Evolutionary conservation across 2,888 invertebrate species (phyloP), one percentile per base, ranked within the genome.

Genomic region (Ochropacha duplaris): DNA sequence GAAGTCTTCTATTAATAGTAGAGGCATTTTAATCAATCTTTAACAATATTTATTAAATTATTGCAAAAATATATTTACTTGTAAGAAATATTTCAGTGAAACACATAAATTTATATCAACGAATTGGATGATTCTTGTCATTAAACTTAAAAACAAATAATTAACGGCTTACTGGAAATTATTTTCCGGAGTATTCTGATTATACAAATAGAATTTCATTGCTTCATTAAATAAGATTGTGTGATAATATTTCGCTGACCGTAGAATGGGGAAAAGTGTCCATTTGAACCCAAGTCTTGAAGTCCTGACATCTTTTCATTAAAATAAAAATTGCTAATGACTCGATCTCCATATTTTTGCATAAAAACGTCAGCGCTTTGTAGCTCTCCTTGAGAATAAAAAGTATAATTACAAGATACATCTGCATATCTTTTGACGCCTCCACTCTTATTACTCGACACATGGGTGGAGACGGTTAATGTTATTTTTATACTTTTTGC

Each of bases 331-430:
- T 87, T 87, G 84, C 84, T 90, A 91, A 92, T 89, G 90, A 85
- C 85, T 82, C 81, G 79, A 92, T 92, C 84, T 90, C 85, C 92
- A 92, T 90, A 88, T 85, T 88, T 92, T 92, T 83, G 86, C 92
- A 90, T 92, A 84, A 87, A 88, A 81, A 85, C 80, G 84, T 89
- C 86, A 86, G 81, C 84, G 71, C 82, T 85, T 80, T 80, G 72
- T 77, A 79, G 72, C 77, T 81, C 71, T 72, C 72, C 68, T 79
- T 75, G 65, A 71, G 78, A 68, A 71, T 81, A 78, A 81, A 31
- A 78, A 76, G 68, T 74, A 73, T 81, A 80, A 83, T 83, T 80
- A 81, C 76, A 81, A 79, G 72, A 83, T 78, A 84, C 84, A 88
- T 90, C 87, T 90, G 85, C 83, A 85, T 88, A 86, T 89, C 83